phyloP scores from a whole-genome alignment of 2,888 invertebrate species.

The Tolmerus cingulatus region DNA sequence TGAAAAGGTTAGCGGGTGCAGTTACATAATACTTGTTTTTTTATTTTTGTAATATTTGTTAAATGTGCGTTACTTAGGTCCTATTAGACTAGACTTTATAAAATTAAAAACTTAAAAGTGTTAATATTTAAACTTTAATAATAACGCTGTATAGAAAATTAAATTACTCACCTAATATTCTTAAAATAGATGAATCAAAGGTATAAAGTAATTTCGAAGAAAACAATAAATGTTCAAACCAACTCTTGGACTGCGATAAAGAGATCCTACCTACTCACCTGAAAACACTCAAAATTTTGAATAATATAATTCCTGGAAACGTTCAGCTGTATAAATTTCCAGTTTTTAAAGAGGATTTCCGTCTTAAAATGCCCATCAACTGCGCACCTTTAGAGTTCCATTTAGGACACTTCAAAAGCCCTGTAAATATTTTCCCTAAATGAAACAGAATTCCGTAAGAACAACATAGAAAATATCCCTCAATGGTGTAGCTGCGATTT shows the following conservation, averaged over 20 bases:
- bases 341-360: neutral
- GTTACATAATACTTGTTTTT: no score
- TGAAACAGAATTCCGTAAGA: neutral
- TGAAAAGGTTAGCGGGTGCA: no score
- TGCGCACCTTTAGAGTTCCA: neutral
- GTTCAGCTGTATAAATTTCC: neutral
- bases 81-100: no score
- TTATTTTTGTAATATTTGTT: no score
- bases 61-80: no score
- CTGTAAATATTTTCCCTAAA: neutral
- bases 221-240: neutral
- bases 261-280: neutral
- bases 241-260: neutral
- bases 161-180: neutral
- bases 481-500: neutral
- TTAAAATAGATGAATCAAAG: neutral
- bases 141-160: neutral
- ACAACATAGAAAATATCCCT: neutral
- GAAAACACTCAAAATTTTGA: neutral
- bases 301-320: neutral
- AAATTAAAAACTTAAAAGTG: no score
- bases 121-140: neutral
- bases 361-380: neutral
- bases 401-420: neutral
- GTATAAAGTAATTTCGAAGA: neutral